Base-by-base conservation (phyloP, 2,888 invertebrate genomes). In the Hyppa rectilinea region DNA sequence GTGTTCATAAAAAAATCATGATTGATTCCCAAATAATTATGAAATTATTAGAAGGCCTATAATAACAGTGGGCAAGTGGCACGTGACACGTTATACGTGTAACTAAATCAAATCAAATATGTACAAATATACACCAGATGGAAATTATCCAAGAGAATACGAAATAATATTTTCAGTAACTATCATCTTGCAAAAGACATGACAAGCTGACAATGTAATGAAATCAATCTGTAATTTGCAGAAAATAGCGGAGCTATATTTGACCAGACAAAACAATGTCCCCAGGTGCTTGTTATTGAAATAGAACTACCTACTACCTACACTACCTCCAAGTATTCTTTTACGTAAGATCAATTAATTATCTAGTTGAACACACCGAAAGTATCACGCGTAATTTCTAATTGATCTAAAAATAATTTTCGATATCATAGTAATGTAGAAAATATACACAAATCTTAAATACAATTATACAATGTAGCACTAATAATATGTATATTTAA, bases 321-420 rank as follows among this genome's bases (percentile, higher is more conserved):
- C 49, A 23, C n/a, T n/a, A n/a, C 6, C 34, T 40, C 26, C 20
- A 49, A 38, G 20, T 26, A 71, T 55, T 53, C 14, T 31, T 59
- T 78, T 53, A 38, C 49, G 17, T 45, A 60, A 50, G 14, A 49
- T 52, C 43, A 50, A 69, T 63, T 53, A 66, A 60, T 53, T 60
- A 49, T n/a, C n/a, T 43, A 17, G 14, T 20, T 34, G 38, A 36
- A 58, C 26, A 40, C 14, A 53, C 29, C n/a, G 43, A 58, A 60
- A 67, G 26, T 61, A 26, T 67, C 70, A 49, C 63, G 62, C 63
- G 62, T 61, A 31, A 38, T 50, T 64, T 47, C 26, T 52, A 64
- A 72, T 53, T 72, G 26, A 49, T 56, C 65, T 66, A 45, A 45
- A 67, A 70, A 78, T 73, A 78, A 61, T 67, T n/a, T n/a, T n/a